Evolutionary conservation across 2,797 vertebrate genomes (phyloP).

Genomic region (Acipenser oxyrinchus): DNA sequence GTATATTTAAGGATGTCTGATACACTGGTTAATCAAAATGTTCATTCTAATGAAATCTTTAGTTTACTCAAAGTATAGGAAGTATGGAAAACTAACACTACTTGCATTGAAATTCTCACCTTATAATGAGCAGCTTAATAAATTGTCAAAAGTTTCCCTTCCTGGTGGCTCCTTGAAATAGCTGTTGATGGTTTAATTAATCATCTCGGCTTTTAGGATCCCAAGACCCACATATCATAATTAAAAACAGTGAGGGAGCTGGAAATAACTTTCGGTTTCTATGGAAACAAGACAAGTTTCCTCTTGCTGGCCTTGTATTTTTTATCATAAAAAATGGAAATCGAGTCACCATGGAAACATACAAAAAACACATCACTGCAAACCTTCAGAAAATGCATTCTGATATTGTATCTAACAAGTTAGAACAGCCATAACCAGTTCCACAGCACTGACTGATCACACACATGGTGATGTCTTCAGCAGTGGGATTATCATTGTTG

Average conservation of each 20-base stretch:
- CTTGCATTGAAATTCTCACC: conserved; percentile 38
- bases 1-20: conserved; percentile 34
- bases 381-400: too few species aligned
- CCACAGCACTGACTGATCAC: too few species aligned
- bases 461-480: too few species aligned
- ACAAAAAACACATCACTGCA: too few species aligned
- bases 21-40: conserved; percentile 34
- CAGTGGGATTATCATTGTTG: too few species aligned
- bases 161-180: conserved; percentile 39
- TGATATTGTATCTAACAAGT: too few species aligned
- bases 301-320: conserved; percentile 14
- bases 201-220: not conserved
- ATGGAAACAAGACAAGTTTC: conserved; percentile 48
- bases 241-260: conserved; percentile 52
- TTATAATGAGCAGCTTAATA: conserved; percentile 16
- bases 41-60: conserved; percentile 24
- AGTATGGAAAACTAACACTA: not conserved
- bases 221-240: conserved; percentile 34
- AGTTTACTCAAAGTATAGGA: conserved; percentile 24
- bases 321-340: not conserved
- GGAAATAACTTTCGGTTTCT: conserved; percentile 63
- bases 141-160: conserved; percentile 35
- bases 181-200: conserved; percentile 50
- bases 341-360: too few species aligned
- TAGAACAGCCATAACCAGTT: too few species aligned